Evolutionary conservation across 2,797 vertebrate genomes (phyloP).

Genomic region (Scolopax rusticola): DNA sequence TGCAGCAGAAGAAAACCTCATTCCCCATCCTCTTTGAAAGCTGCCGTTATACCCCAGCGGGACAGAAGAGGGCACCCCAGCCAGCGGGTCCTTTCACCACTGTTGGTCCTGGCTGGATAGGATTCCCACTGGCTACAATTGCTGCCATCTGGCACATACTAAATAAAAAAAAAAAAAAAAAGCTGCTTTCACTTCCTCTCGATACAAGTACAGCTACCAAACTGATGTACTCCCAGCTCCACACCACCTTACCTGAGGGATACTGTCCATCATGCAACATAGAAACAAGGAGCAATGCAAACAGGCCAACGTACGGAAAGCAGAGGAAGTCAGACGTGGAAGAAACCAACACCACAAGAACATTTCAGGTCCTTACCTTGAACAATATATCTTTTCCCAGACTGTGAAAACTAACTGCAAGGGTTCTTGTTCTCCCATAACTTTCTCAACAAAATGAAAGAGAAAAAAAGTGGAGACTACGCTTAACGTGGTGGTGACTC

Average conservation of each 20-base stretch:
- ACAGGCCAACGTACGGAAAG: neutral
- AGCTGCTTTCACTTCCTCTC: neutral
- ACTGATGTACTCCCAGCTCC: neutral
- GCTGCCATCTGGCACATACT: accelerated
- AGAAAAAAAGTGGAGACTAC: neutral
- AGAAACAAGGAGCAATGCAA: neutral
- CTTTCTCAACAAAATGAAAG: neutral
- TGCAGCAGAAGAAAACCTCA: neutral
- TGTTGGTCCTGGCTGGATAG: neutral
- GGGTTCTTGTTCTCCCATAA: neutral
- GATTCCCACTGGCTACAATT: neutral
- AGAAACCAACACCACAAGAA: neutral
- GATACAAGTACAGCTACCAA: neutral
- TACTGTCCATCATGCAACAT: neutral
- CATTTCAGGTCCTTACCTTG: neutral
- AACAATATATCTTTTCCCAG: neutral
- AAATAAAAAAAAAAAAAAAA: neutral
- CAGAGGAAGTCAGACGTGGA: neutral
- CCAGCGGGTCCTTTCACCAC: neutral
- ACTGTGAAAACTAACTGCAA: neutral
- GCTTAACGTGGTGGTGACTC: neutral
- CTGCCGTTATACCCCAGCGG: neutral
- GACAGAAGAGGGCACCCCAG: conserved; percentile 35
- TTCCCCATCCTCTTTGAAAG: neutral
- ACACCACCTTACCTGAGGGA: neutral